Base-by-base conservation (phyloP, 92 coral and sea anemone species). In the Epizoanthus ramosus region DNA sequence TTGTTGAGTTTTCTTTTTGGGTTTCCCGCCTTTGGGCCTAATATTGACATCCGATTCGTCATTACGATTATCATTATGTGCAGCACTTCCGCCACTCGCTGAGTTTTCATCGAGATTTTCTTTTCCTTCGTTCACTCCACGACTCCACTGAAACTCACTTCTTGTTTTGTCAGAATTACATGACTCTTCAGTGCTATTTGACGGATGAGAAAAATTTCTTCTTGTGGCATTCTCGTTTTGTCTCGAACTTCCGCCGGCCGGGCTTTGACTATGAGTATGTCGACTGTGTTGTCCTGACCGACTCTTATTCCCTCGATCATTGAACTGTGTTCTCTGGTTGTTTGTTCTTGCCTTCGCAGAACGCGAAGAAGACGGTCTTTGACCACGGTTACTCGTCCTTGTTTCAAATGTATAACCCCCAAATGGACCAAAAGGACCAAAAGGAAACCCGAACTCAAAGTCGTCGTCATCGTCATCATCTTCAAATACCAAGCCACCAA, bases 401-500 rank as follows among this genome's bases (percentile, higher is more conserved):
- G 71, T 61, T 58, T 17, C 17, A 63, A 77, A 77, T 37, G 23
- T 2, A 61, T 19, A 61, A 33, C 82, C 82, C 16, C 59, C 82
- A 56, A 75, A 75, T 50, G 54, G 15, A 63, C 15, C 9, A 17
- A 63, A 63, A 63, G 69, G 25, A 8, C 67, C 77, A 61, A 71
- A 85, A 37, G 86, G 85, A 74, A 85, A 64, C 8, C 61, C 85
- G 45, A 60, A 39, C 10, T 22, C 81, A 14, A 76, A 37, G 52
- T 58, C 83, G 9, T 84, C 92, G 0, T 85, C 87, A 28, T 81
- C 87, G 15, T 77, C 70, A 33, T 85, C 89, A 54, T 18, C 65
- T 31, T 88, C 83, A 28, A 63, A 60, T 57, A 88, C 57, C 12
- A 79, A 13, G 18, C 85, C 88, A 77, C 84, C 84, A 23, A 77